These are phyloP conservation scores for Forbesichthys papilliferus DNA, from an alignment of 2,113 vertebrate species.

Conservation along the genomic window DNA sequence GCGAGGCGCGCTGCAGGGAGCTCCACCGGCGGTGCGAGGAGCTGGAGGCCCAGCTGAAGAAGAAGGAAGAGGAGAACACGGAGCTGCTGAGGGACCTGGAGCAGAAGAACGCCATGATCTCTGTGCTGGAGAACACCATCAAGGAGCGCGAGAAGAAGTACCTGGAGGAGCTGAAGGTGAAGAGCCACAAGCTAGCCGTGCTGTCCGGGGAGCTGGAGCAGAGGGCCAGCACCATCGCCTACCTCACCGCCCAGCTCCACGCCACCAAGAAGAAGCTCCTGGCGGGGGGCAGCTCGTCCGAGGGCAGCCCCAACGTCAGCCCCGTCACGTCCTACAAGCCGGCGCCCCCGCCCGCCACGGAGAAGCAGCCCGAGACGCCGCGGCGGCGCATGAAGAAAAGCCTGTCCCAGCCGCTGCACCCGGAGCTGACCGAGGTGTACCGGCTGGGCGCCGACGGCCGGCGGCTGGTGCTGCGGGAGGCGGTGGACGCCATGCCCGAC, in stretches of 20 bases:
- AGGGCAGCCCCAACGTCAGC: slow-evolving; percentile 83
- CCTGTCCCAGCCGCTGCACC: slow-evolving; percentile 92
- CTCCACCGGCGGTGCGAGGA: slow-evolving; percentile 88
- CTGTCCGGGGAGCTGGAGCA: slow-evolving; percentile 94
- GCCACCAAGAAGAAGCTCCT: slow-evolving; percentile 91
- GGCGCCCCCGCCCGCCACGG: slow-evolving; percentile 78
- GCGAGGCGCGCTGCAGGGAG: slow-evolving; percentile 80
- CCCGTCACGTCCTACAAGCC: slow-evolving; percentile 84
- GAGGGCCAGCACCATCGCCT: slow-evolving; percentile 91
- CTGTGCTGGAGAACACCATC: slow-evolving; percentile 92
- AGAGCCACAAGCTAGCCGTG: slow-evolving; percentile 92
- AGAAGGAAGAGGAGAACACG: slow-evolving; percentile 87
- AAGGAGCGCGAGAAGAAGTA: slow-evolving; percentile 94
- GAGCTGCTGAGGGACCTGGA: slow-evolving; percentile 89
- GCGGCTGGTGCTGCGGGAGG: slow-evolving; percentile 85
- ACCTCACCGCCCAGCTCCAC: slow-evolving; percentile 94
- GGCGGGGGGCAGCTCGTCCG: slow-evolving; percentile 78
- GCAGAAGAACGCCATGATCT: slow-evolving; percentile 90
- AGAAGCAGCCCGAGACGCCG: slow-evolving; percentile 79
- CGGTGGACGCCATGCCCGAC: slow-evolving; percentile 93
- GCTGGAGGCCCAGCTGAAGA: slow-evolving; percentile 89
- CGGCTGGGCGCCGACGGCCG: slow-evolving; percentile 84
- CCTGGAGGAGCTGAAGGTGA: slow-evolving; percentile 94
- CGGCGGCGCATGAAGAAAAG: slow-evolving; percentile 95
- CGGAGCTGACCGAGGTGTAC: slow-evolving; percentile 92